Evolutionary conservation across 2,888 invertebrate genomes (phyloP).

Genomic region (Protodeltote pygarga): DNA sequence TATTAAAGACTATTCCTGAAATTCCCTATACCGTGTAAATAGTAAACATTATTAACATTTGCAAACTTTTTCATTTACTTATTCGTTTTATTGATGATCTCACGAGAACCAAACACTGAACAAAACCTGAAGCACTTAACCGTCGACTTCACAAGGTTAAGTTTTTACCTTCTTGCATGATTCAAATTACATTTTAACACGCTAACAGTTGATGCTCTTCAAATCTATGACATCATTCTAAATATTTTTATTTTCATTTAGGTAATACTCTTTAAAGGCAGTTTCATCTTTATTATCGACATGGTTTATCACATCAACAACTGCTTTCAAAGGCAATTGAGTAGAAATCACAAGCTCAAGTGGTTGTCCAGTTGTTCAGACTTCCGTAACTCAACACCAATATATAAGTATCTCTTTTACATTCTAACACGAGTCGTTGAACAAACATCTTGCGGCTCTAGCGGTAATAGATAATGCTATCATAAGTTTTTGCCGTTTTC

Average conservation of each 20-base stretch:
- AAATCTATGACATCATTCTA: constrained; percentile 32
- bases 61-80: constrained; percentile 26
- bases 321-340: constrained; percentile 26
- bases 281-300: constrained; percentile 14
- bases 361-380: constrained; percentile 27
- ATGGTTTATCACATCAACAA: constrained; percentile 30
- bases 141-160: constrained; percentile 61
- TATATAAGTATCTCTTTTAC: constrained; percentile 40
- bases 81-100: constrained; percentile 47
- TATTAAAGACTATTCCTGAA: neutral
- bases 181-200: constrained; percentile 47
- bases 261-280: constrained; percentile 6
- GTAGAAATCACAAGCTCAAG: constrained; percentile 44
- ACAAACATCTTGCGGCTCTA: constrained; percentile 39
- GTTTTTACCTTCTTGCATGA: constrained; percentile 57
- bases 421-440: constrained; percentile 36
- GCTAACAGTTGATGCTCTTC: constrained; percentile 26
- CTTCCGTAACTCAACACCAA: constrained; percentile 47
- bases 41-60: constrained; percentile 12
- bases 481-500: constrained; percentile 47
- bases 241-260: constrained; percentile 8
- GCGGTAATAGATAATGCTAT: constrained; percentile 48
- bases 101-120: constrained; percentile 44
- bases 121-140: constrained; percentile 43
- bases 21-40: constrained; percentile 6